Percentiles rank a stretch among this genome's conserved stretches.
Evolutionary conservation across 2,113 vertebrate species (phyloP).

Genomic region (Murina feae): DNA sequence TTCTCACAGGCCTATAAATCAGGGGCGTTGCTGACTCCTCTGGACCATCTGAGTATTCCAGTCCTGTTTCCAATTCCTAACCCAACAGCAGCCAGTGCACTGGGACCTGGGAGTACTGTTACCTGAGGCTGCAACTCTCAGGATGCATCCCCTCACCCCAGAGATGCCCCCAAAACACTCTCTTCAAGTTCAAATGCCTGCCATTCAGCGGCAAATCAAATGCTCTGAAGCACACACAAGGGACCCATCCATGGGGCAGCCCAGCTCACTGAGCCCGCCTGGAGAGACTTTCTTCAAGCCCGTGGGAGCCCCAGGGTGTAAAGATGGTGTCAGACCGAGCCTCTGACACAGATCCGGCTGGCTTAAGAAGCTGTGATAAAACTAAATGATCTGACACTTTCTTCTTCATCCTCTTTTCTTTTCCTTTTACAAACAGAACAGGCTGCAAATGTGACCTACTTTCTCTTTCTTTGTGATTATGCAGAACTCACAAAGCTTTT

Average conservation of each 20-base stretch:
- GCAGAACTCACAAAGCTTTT: constrained; percentile 57
- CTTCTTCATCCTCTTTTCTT: constrained; percentile 44
- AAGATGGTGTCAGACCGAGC: background rate
- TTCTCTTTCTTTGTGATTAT: constrained; percentile 62
- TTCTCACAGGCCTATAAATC: background rate
- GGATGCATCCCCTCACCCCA: background rate
- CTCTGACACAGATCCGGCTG: background rate
- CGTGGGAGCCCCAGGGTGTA: background rate
- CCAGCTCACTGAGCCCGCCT: background rate
- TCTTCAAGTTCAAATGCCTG: background rate
- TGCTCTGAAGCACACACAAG: background rate
- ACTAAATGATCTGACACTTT: constrained; percentile 31
- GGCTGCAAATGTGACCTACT: constrained; percentile 67
- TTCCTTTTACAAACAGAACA: constrained; percentile 39
- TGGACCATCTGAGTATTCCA: background rate
- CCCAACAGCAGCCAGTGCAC: background rate
- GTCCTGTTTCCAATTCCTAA: background rate
- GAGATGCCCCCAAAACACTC: background rate
- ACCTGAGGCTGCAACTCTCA: background rate
- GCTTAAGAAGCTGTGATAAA: constrained; percentile 56
- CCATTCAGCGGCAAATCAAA: background rate
- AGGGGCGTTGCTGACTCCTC: background rate
- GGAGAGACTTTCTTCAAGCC: background rate
- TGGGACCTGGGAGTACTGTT: background rate
- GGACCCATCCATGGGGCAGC: background rate